phyloP scores from a whole-genome alignment of 2,113 vertebrate genomes.

The Symphodus melops region DNA sequence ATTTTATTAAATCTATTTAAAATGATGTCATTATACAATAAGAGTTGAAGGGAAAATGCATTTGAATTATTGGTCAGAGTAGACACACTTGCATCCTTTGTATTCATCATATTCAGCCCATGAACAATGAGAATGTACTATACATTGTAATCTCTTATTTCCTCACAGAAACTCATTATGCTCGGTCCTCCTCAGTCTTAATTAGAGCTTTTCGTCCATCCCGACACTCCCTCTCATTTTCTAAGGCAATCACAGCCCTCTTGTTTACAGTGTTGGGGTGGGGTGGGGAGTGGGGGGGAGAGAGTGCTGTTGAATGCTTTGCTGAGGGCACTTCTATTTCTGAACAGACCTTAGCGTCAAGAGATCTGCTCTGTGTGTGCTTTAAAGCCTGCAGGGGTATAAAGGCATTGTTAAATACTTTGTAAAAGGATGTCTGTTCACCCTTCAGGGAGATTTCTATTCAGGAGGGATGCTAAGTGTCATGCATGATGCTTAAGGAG shows the following conservation, averaged over 20 bases:
- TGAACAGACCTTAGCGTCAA: not conserved
- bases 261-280: constrained; percentile 44
- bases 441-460: constrained; percentile 8
- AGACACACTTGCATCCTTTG: not conserved
- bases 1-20: not conserved
- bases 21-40: not conserved
- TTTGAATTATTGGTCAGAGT: not conserved
- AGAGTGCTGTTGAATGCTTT: constrained; percentile 34
- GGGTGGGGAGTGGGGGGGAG: not conserved
- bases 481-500: constrained; percentile 7
- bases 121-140: constrained; percentile 6
- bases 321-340: constrained; percentile 41
- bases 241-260: constrained; percentile 57
- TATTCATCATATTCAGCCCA: constrained; percentile 5
- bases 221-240: constrained; percentile 45
- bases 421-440: constrained; percentile 8
- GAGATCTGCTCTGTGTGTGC: constrained; percentile 30
- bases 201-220: constrained; percentile 50
- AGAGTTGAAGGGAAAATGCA: not conserved
- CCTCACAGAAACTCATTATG: constrained; percentile 37
- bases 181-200: constrained; percentile 26
- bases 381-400: constrained; percentile 17
- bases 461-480: constrained; percentile 3
- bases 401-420: constrained; percentile 27
- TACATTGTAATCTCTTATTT: constrained; percentile 31